Percentiles rank a stretch among this genome's conserved stretches.
phyloP scores from a whole-genome alignment of 2,888 invertebrate species.

The Sarcophaga carnaria region DNA sequence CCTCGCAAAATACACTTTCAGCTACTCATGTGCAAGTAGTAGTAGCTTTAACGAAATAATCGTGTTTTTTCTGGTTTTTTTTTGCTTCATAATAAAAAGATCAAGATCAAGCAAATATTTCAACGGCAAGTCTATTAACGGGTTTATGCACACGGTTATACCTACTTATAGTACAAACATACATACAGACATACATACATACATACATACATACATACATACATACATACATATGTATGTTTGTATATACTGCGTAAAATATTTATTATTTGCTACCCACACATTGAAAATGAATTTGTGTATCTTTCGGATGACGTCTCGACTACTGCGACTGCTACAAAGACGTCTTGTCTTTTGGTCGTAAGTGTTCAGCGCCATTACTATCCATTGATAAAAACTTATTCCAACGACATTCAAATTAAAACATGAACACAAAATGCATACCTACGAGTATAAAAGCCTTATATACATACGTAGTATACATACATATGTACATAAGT shows the following conservation, averaged over 20 bases:
- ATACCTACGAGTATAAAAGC: too few species aligned
- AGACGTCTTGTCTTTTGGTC: not conserved
- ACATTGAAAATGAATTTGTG: not conserved
- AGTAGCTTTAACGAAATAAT: constrained; percentile 14
- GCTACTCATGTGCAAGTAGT: not conserved
- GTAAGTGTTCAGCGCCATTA: not conserved
- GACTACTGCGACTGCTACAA: not conserved
- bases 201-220: not conserved
- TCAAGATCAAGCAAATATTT: constrained; percentile 64
- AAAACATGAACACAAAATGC: not conserved
- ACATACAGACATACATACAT: not conserved
- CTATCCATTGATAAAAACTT: constrained; percentile 1
- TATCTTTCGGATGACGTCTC: not conserved
- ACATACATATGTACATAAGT: not conserved
- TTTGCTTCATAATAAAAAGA: constrained; percentile 35
- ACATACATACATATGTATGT: not conserved
- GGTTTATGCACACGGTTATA: constrained; percentile 9
- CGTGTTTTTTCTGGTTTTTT: not conserved
- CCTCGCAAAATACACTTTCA: not conserved
- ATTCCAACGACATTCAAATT: constrained; percentile 10
- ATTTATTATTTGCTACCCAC: constrained; percentile 9
- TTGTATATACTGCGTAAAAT: not conserved
- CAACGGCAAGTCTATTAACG: constrained; percentile 34
- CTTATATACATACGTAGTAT: not conserved
- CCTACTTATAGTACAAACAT: not conserved